These are phyloP conservation scores for Ctenopoma kingsleyae DNA, from an alignment of 2,797 vertebrate species.

Conservation along the genomic window DNA sequence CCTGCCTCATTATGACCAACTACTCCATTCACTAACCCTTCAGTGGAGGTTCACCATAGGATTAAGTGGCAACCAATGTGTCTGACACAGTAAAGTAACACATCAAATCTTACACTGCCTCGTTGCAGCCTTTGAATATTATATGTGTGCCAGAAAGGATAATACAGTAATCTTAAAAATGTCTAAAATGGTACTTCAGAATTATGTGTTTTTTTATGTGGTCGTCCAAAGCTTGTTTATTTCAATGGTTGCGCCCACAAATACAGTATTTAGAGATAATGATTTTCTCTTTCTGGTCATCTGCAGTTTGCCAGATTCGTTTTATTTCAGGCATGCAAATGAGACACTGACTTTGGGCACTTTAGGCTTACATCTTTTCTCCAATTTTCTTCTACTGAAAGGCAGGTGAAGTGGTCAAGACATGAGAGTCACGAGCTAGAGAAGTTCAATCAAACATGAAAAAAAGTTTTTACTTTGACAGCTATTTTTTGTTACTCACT, in stretches of 20 bases:
- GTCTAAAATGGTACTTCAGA: not conserved
- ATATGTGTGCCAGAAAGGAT: not conserved
- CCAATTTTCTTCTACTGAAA: constrained; percentile 51
- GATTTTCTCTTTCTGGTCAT: constrained; percentile 45
- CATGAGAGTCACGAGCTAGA: constrained; percentile 27
- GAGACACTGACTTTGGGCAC: constrained; percentile 40
- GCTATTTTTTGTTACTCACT: constrained; percentile 12
- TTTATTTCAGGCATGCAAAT: constrained; percentile 69
- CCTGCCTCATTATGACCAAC: constrained; percentile 78
- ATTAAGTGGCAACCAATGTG: constrained; percentile 56
- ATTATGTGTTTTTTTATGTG: constrained; percentile 32
- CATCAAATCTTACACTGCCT: not conserved
- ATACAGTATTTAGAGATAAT: constrained; percentile 41
- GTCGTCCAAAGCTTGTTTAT: constrained; percentile 40
- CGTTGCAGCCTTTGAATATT: constrained; percentile 1
- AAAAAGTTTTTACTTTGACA: constrained; percentile 22
- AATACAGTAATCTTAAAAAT: not conserved
- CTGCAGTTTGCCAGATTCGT: constrained; percentile 57
- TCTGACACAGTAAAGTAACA: constrained; percentile 25
- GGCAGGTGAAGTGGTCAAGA: constrained; percentile 27
- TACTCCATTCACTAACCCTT: constrained; percentile 76
- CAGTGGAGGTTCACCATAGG: constrained; percentile 62
- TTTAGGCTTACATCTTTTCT: constrained; percentile 40
- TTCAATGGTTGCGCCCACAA: constrained; percentile 42
- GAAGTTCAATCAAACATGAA: constrained; percentile 14